Percentiles rank a stretch among this genome's conserved stretches.
Evolutionary conservation across 1,140 invertebrate species (phyloP).

Genomic region (Laodelphax striatellus): DNA sequence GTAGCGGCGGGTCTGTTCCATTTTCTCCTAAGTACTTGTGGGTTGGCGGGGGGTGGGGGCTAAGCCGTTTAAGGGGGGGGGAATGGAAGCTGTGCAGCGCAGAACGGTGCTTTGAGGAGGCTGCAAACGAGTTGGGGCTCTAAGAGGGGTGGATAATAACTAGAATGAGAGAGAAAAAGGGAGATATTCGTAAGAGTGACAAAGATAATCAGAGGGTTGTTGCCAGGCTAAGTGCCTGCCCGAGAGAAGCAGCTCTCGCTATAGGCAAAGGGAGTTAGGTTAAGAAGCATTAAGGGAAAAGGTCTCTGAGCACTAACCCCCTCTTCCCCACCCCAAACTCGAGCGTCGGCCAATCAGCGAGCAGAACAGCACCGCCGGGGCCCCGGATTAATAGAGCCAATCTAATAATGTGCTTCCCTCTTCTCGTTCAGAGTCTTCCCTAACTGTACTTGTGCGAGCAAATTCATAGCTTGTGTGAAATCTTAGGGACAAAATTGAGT

Average conservation of each 20-base stretch:
- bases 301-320: too few species aligned
- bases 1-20: not conserved
- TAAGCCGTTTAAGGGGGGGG: not conserved
- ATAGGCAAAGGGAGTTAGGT: not conserved
- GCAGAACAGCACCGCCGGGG: conserved; percentile 21
- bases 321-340: not conserved
- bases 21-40: not conserved
- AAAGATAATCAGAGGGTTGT: conserved; percentile 16
- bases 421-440: too few species aligned
- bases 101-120: not conserved
- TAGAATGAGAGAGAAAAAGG: not conserved
- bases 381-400: conserved; percentile 9
- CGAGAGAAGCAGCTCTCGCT: conserved; percentile 3
- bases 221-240: conserved; percentile 3
- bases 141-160: not conserved
- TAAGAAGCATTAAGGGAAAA: conserved; percentile 1
- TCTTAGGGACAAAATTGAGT: too few species aligned
- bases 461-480: too few species aligned
- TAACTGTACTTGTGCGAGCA: too few species aligned
- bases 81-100: not conserved
- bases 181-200: conserved; percentile 4
- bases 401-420: not conserved
- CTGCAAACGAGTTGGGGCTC: not conserved
- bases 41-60: not conserved
- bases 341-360: conserved; percentile 23